Evolutionary conservation across 2,888 invertebrate genomes (phyloP).

Genomic region (Pseudoips prasinana): DNA sequence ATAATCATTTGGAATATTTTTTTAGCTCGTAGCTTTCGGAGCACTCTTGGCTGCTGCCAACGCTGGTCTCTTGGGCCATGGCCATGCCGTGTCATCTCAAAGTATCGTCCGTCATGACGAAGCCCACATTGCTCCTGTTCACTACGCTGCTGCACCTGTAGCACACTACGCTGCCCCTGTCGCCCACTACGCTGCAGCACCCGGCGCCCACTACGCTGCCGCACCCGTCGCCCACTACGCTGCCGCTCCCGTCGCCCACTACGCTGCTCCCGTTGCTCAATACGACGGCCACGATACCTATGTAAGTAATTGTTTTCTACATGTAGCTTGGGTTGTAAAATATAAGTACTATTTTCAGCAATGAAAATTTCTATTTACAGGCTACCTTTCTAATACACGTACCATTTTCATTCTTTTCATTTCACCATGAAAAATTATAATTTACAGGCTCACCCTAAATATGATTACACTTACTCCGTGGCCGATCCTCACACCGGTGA

Average conservation of each 20-base stretch:
- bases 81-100: conserved; percentile 55
- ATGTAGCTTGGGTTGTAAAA: background rate
- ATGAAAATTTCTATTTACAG: no score
- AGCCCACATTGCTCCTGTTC: conserved; percentile 22
- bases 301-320: conserved; percentile 30
- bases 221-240: conserved; percentile 30
- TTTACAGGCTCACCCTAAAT: conserved; percentile 26
- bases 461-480: conserved; percentile 68
- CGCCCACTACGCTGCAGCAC: conserved; percentile 30
- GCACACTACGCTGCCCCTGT: conserved; percentile 37
- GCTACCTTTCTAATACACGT: no score
- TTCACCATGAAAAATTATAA: no score
- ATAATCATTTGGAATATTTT: no score
- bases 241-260: conserved; percentile 28
- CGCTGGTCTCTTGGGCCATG: conserved; percentile 57
- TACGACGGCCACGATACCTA: conserved; percentile 44
- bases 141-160: conserved; percentile 36
- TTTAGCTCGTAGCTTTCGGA: conserved; percentile 25
- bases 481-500: conserved; percentile 74
- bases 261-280: conserved; percentile 34
- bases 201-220: conserved; percentile 27
- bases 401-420: no score
- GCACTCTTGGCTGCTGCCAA: conserved; percentile 61
- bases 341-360: no score
- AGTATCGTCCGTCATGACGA: conserved; percentile 63